Percentiles rank a stretch among this genome's conserved stretches.
phyloP scores from a whole-genome alignment of 2,888 invertebrate genomes.

The Pelosia muscerda region DNA sequence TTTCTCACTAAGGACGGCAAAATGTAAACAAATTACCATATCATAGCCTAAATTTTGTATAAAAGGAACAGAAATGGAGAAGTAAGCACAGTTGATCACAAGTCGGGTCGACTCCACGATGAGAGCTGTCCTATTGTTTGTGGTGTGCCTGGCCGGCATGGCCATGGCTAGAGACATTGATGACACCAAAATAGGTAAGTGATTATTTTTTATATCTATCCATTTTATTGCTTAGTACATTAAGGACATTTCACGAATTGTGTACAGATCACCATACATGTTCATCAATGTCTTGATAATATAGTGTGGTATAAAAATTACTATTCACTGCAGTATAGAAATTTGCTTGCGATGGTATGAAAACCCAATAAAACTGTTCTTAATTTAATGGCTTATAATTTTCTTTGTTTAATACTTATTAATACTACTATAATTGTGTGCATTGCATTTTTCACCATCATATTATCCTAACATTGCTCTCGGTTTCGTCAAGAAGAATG shows the following conservation, averaged over 20 bases:
- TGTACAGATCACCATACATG: no score
- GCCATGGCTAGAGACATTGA: conserved; percentile 74
- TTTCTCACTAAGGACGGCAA: conserved; percentile 26
- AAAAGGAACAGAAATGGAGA: conserved; percentile 53
- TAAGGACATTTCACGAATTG: neutral
- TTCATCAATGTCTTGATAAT: no score
- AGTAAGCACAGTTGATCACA: conserved; percentile 67
- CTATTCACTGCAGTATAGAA: no score
- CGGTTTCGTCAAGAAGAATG: no score
- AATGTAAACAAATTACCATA: conserved; percentile 37
- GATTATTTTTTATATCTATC: conserved; percentile 1
- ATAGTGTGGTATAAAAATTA: no score
- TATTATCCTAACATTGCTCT: no score
- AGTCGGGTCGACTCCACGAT: conserved; percentile 69
- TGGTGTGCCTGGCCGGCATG: conserved; percentile 71
- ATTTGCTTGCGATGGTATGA: no score
- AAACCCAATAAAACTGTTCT: no score
- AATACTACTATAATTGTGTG: no score
- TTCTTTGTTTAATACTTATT: no score
- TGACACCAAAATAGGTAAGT: conserved; percentile 67
- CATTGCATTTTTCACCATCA: neutral
- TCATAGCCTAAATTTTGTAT: conserved; percentile 48
- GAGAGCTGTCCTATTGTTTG: conserved; percentile 68
- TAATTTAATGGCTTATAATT: no score
- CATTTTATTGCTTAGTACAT: neutral